Evolutionary conservation across 1,140 invertebrate species (phyloP).

Genomic region (Trachymyrmex septentrionalis): DNA sequence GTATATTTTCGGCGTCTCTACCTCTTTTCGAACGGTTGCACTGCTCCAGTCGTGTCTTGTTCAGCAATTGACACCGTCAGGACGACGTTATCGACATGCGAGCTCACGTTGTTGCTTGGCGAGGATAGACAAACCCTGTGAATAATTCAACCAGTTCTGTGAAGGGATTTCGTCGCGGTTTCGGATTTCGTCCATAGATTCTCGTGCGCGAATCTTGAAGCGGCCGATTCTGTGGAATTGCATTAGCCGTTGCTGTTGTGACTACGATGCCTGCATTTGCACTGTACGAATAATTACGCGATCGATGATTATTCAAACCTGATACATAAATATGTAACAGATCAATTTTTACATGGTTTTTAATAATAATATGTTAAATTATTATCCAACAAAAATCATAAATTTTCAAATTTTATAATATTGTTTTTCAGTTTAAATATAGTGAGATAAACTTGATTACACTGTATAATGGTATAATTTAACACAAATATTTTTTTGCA

Average conservation of each 20-base stretch:
- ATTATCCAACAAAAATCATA: background rate
- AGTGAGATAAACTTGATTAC: no score
- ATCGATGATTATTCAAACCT: background rate
- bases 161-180: constrained; percentile 58
- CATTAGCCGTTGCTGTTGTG: background rate
- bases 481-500: no score
- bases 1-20: constrained; percentile 15
- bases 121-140: constrained; percentile 42
- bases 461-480: no score
- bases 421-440: background rate
- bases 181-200: constrained; percentile 52
- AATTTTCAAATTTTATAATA: background rate
- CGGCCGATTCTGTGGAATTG: background rate
- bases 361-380: background rate
- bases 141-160: constrained; percentile 51
- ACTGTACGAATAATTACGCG: constrained; percentile 46
- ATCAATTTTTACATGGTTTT: constrained; percentile 4
- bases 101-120: constrained; percentile 15
- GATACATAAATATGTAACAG: background rate
- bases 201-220: constrained; percentile 22
- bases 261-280: background rate
- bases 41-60: constrained; percentile 45
- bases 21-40: constrained; percentile 13
- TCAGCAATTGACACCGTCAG: constrained; percentile 55
- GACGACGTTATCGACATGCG: constrained; percentile 51